phyloP scores from a whole-genome alignment of 1,140 invertebrate genomes.

The Trachelipus rathkii region DNA sequence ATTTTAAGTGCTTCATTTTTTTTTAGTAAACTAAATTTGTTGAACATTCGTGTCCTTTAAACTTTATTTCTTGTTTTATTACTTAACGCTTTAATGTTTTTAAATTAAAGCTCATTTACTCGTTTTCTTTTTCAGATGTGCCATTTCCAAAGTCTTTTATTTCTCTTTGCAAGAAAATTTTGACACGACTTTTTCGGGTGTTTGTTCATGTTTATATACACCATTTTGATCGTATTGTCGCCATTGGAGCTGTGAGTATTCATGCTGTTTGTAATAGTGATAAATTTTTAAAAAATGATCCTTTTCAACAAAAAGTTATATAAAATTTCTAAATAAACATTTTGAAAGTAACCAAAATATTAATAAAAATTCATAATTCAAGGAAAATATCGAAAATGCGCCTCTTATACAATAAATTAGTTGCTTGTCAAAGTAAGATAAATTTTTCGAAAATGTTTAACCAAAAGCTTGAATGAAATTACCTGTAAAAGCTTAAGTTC shows the following conservation, averaged over 20 bases:
- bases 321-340: neutral
- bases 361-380: neutral
- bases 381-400: neutral
- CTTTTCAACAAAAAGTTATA: neutral
- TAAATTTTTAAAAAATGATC: neutral
- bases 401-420: too few species aligned
- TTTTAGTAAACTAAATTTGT: too few species aligned
- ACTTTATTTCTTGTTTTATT: too few species aligned
- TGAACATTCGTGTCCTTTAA: too few species aligned
- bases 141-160: conserved; percentile 86
- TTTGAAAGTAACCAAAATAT: neutral
- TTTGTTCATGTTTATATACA: conserved; percentile 98
- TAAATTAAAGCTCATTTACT: too few species aligned
- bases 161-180: conserved; percentile 76
- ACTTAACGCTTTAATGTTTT: too few species aligned
- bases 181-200: conserved; percentile 84
- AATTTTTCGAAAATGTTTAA: too few species aligned
- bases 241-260: conserved; percentile 74
- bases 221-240: conserved; percentile 85
- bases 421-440: too few species aligned
- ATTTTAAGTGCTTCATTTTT: too few species aligned
- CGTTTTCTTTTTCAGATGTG: conserved; percentile 61
- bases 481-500: too few species aligned
- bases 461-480: too few species aligned
- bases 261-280: neutral